Conservation (phyloP, 2,113 vertebrate genomes). For the Oryzias woworae region DNA sequence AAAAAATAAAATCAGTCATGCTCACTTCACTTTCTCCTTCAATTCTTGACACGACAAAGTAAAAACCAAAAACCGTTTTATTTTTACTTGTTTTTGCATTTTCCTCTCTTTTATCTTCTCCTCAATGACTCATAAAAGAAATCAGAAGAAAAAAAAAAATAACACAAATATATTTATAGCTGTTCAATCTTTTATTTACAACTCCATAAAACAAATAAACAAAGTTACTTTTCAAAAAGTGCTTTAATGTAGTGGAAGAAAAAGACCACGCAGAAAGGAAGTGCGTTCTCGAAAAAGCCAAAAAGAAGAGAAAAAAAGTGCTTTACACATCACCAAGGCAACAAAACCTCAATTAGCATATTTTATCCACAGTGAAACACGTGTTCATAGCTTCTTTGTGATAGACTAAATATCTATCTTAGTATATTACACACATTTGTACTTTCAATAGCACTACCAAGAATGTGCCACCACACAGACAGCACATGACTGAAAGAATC, state of each 20-base stretch:
- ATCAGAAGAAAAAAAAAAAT: neutral
- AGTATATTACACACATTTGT: slow-evolving; percentile 42
- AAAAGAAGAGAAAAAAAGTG: slow-evolving; percentile 3
- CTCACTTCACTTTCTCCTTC: slow-evolving; percentile 5
- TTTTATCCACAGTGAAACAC: slow-evolving; percentile 39
- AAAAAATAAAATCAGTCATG: neutral
- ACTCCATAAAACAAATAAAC: slow-evolving; percentile 5
- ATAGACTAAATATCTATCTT: slow-evolving; percentile 56
- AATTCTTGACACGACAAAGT: neutral
- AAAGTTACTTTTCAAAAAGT: slow-evolving; percentile 54
- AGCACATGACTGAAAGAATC: slow-evolving; percentile 28
- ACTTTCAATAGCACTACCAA: slow-evolving; percentile 68
- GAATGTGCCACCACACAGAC: slow-evolving; percentile 31
- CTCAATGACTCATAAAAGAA: neutral
- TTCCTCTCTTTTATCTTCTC: neutral
- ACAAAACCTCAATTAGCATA: slow-evolving; percentile 53
- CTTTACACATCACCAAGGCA: slow-evolving; percentile 5
- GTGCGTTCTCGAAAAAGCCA: slow-evolving; percentile 42
- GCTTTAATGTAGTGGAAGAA: slow-evolving; percentile 87
- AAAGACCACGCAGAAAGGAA: slow-evolving; percentile 38
- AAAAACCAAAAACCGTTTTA: neutral
- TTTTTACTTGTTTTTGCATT: slow-evolving; percentile 6
- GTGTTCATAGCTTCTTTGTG: slow-evolving; percentile 71
- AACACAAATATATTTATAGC: neutral
- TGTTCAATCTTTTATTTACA: slow-evolving; percentile 26